phyloP scores from a whole-genome alignment of 2,888 invertebrate species.

The Aplocera efformata region DNA sequence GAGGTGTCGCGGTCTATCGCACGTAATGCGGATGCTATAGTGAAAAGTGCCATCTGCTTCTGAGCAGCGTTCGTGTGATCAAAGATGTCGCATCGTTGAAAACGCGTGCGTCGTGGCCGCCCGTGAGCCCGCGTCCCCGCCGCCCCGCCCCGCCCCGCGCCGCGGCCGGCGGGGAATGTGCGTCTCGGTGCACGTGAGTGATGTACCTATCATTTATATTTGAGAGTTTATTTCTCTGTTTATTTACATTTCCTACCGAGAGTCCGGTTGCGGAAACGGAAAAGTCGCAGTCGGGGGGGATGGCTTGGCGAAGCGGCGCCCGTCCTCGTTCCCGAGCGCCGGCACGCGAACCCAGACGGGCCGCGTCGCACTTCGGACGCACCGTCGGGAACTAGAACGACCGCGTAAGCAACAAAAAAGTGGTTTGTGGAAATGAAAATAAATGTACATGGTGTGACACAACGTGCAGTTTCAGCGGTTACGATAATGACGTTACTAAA shows the following conservation, averaged over 20 bases:
- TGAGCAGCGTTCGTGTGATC: conserved; percentile 73
- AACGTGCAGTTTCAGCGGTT: too few species aligned
- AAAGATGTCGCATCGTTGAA: conserved; percentile 54
- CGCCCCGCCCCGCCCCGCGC: too few species aligned
- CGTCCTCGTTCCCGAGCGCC: conserved; percentile 32
- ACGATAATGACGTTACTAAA: too few species aligned
- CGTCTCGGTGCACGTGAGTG: conserved; percentile 76
- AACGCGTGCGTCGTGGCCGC: conserved; percentile 68
- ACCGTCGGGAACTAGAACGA: conserved; percentile 21
- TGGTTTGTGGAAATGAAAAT: conserved; percentile 23
- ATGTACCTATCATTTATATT: conserved; percentile 78
- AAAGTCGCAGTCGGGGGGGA: conserved; percentile 67
- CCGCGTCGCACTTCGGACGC: not conserved
- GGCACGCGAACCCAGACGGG: too few species aligned
- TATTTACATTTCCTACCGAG: conserved; percentile 68
- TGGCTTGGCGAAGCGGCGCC: conserved; percentile 54
- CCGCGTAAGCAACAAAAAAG: conserved; percentile 46
- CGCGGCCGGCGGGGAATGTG: conserved; percentile 55
- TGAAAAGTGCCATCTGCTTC: conserved; percentile 69
- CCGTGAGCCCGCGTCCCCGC: conserved; percentile 46
- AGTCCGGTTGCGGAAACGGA: conserved; percentile 76
- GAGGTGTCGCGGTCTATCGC: conserved; percentile 55
- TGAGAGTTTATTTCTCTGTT: conserved; percentile 67
- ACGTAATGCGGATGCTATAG: conserved; percentile 66
- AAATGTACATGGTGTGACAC: conserved; percentile 2